Evolutionary conservation across 2,888 invertebrate genomes (phyloP).

Genomic region (Aplocera efformata): DNA sequence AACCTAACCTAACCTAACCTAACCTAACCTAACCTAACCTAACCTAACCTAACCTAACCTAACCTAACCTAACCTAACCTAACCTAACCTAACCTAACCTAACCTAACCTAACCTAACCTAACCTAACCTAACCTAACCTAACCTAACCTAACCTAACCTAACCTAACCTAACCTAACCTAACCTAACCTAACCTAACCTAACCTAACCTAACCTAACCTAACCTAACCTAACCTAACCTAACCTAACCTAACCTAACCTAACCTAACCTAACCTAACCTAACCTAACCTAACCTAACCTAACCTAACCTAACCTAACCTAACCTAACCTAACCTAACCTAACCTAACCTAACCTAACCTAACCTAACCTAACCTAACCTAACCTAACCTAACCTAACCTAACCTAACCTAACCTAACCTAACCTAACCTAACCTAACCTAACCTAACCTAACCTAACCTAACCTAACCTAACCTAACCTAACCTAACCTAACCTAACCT

Average conservation of each 20-base stretch:
- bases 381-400: slow-evolving; percentile 29
- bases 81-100: slow-evolving; percentile 28
- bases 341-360: slow-evolving; percentile 29
- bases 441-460: slow-evolving; percentile 30
- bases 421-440: slow-evolving; percentile 28
- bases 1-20: slow-evolving; percentile 19
- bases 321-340: slow-evolving; percentile 31
- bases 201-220: slow-evolving; percentile 26
- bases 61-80: slow-evolving; percentile 27
- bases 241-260: slow-evolving; percentile 25
- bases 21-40: slow-evolving; percentile 20
- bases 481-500: slow-evolving; percentile 13
- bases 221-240: slow-evolving; percentile 30
- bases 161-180: slow-evolving; percentile 19
- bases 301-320: slow-evolving; percentile 27
- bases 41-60: slow-evolving; percentile 27
- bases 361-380: slow-evolving; percentile 32
- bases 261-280: slow-evolving; percentile 24
- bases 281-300: slow-evolving; percentile 27
- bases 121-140: slow-evolving; percentile 24
- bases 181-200: slow-evolving; percentile 25
- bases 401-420: slow-evolving; percentile 30
- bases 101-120: slow-evolving; percentile 17
- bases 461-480: slow-evolving; percentile 32
- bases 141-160: slow-evolving; percentile 23